Evolutionary conservation across 2,797 vertebrate genomes (phyloP), one percentile per base, ranked within the genome.

Genomic region (Triplophysa yarkandensis): DNA sequence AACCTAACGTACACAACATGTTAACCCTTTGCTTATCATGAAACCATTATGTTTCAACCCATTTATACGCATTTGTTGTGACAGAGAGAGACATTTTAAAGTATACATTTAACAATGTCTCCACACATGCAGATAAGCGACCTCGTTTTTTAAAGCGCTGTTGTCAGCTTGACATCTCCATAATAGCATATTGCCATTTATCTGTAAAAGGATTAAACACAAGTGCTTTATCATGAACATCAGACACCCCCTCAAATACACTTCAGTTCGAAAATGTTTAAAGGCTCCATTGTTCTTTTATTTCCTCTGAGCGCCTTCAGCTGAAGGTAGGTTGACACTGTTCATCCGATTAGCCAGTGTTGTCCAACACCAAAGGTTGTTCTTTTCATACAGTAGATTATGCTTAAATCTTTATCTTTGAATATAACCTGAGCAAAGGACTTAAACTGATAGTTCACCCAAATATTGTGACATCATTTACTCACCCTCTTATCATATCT

Each of bases 181-280:
- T 66, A 74, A 66, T 66, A 66, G 39, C 71, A 66, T 36, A 46
- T 74, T 66, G 30, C 71, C 62, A 74, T 74, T 74, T 66, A 74
- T 39, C 71, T 74, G 71, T 57, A 52, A 74, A 63, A 74, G 71
- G 62, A 58, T 57, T 16, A 14, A 57, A 58, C 9, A 54, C 44
- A 55, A 73, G 62, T 46, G 52, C 52, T 30, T 66, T 52, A 66
- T 44, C 27, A 58, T 46, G 50, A 36, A 19, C 71, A 66, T 58
- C 65, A 74, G 55, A 46, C 71, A 34, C 62, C 52, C 71, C 50
- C 71, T 74, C 62, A 44, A 57, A 66, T 57, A 66, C 52, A 74
- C 52, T 66, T 74, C 50, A 65, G 50, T 66, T 50, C 36, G 66
- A 66, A 72, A 44, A 58, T 46, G 27, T 57, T 74, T 46, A 34